Evolutionary conservation across 1,140 invertebrate species (phyloP).

Genomic region (Drosophila aff.): DNA sequence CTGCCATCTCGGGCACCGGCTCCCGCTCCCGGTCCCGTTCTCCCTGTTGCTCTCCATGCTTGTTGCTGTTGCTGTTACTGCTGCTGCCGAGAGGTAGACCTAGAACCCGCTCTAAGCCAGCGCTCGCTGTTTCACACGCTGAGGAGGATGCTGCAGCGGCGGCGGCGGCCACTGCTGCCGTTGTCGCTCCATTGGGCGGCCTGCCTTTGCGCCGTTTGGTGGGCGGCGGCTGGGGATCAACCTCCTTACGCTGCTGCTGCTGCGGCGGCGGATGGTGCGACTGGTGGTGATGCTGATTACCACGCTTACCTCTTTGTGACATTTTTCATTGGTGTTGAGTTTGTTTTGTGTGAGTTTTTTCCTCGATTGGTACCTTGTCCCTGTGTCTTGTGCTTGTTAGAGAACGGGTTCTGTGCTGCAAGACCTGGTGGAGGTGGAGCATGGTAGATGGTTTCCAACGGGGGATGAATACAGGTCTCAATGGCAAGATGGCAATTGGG

Average conservation of each 20-base stretch:
- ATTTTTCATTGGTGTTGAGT: slow-evolving; percentile 84
- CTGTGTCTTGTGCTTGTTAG: slow-evolving; percentile 43
- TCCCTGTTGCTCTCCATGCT: slow-evolving; percentile 32
- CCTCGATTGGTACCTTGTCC: slow-evolving; percentile 51
- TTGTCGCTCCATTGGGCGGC: slow-evolving; percentile 73
- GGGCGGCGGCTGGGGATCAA: slow-evolving; percentile 83
- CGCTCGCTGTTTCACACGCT: slow-evolving; percentile 21
- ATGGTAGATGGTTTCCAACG: neutral
- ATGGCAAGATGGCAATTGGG: neutral
- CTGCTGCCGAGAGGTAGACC: slow-evolving; percentile 29
- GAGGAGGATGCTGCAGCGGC: slow-evolving; percentile 25
- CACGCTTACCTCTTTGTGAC: slow-evolving; percentile 85
- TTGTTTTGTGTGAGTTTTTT: slow-evolving; percentile 66
- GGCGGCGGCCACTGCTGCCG: slow-evolving; percentile 35
- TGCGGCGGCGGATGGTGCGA: slow-evolving; percentile 74
- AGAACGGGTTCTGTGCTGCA: slow-evolving; percentile 42
- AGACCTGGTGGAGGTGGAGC: slow-evolving; percentile 21
- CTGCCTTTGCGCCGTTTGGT: slow-evolving; percentile 83
- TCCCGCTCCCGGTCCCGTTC: neutral
- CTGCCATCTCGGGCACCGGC: slow-evolving; percentile 9
- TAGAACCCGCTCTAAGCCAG: slow-evolving; percentile 37
- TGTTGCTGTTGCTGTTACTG: slow-evolving; percentile 41
- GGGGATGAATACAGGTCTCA: neutral
- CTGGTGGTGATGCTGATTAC: slow-evolving; percentile 74
- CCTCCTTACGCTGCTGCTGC: slow-evolving; percentile 82